Evolutionary conservation across 2,888 invertebrate genomes (phyloP).

Genomic region (Folsomia manolachei): DNA sequence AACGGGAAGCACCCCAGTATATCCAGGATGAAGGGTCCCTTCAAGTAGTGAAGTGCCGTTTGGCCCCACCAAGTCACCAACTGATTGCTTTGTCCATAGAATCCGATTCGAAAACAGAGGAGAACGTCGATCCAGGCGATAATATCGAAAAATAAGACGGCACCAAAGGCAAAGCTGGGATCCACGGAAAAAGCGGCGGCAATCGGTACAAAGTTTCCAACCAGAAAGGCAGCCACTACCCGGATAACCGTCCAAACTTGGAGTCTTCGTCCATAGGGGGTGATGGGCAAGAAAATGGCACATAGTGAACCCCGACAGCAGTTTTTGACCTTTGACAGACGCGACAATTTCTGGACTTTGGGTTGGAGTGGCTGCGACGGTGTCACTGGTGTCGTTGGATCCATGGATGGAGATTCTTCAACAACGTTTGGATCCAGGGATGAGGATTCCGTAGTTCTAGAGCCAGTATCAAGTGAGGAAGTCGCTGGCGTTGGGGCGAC

Average conservation of each 20-base stretch:
- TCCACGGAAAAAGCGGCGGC: slow-evolving; percentile 38
- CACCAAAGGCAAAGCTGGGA: slow-evolving; percentile 19
- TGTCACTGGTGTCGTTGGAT: not conserved
- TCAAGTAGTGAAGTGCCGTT: slow-evolving; percentile 39
- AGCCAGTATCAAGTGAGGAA: not conserved
- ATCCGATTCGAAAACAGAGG: slow-evolving; percentile 33
- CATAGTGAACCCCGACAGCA: not conserved
- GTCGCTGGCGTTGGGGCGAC: not conserved
- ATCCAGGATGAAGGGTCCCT: slow-evolving; percentile 42
- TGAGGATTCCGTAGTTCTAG: not conserved
- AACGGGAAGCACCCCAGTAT: slow-evolving; percentile 39
- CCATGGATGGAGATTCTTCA: too few species aligned
- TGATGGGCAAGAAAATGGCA: not conserved
- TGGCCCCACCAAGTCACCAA: slow-evolving; percentile 28
- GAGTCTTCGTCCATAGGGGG: slow-evolving; percentile 37
- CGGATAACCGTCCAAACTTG: slow-evolving; percentile 43
- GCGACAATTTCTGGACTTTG: not conserved
- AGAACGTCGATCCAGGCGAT: slow-evolving; percentile 46
- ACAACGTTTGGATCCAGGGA: not conserved
- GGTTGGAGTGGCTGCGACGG: not conserved
- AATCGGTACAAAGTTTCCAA: slow-evolving; percentile 30
- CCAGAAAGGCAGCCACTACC: slow-evolving; percentile 20
- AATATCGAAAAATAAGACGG: slow-evolving; percentile 34
- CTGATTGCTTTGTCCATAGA: slow-evolving; percentile 35
- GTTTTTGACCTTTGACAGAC: not conserved